Base-by-base conservation (phyloP, 2,113 vertebrate genomes). In the Dolichotis patagonum region DNA sequence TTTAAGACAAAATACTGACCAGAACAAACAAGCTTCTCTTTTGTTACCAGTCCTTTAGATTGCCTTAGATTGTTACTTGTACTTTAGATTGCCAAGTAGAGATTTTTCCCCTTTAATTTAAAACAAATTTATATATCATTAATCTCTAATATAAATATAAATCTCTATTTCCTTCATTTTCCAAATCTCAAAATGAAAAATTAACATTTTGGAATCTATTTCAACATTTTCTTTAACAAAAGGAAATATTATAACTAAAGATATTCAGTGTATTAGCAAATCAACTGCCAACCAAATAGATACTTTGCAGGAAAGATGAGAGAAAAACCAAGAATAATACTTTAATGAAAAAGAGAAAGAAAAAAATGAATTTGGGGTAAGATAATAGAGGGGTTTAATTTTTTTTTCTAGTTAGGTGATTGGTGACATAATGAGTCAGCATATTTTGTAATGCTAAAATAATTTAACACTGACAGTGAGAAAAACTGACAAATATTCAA, bases 171-270 rank as follows among this genome's bases (percentile, higher is more conserved):
- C 17, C 1, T 83, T 49, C 73, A 93, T 67, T 26, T 77, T 77
- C 38, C 46, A 83, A 82, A 93, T 85, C 32, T 17, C 22, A 78
- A 38, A 75, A 88, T 82, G 65, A 16, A 88, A 83, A 85, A 86
- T 35, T 71, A 95, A 80, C 19, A 92, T 77, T 95, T 95, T 91
- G 90, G 32, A 84, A 63, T 90, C 60, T 91, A 91, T 71, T 83
- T 95, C 38, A 78, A 30, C 77, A 52, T 96, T 62, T 84, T 43
- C 9, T 85, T 97, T 88, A 77, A 89, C 16, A 67, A 92, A 88
- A 88, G 43, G 35, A 91, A 90, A 88, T 75, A 80, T 26, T 7
- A 46, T 32, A 95, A 92, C 3, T 63, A 88, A 56, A 93, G n/a
- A 71, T 20, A 3, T 83, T 63, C 2, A 69, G 49, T 92, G 32